Percentiles rank a stretch among this genome's conserved stretches.
Evolutionary conservation across 2,888 invertebrate species (phyloP).

Genomic region (Lochmaea crataegi): DNA sequence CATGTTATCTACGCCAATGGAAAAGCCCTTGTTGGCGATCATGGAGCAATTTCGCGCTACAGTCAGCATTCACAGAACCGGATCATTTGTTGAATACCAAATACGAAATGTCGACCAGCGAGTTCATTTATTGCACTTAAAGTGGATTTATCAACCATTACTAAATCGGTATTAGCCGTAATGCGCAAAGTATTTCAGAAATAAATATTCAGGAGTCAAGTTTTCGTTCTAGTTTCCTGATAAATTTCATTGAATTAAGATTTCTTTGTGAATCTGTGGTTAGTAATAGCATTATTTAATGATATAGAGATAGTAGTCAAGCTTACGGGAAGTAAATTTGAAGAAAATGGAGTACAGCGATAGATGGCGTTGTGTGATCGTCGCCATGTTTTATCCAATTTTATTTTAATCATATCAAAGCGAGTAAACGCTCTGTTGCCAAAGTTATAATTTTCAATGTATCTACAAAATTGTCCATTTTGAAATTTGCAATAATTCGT

Average conservation of each 20-base stretch:
- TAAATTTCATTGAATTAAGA: constrained; percentile 1
- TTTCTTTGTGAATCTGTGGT: neutral
- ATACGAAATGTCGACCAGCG: constrained; percentile 39
- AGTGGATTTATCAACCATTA: constrained; percentile 49
- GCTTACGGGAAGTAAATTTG: no score
- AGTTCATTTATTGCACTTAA: constrained; percentile 45
- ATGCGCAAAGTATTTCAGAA: constrained; percentile 23
- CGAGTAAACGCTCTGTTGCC: no score
- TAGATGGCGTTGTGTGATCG: no score
- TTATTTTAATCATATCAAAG: no score
- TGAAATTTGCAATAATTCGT: no score
- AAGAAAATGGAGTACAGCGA: no score
- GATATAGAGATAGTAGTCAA: no score
- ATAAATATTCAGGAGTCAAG: constrained; percentile 13
- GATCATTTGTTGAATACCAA: constrained; percentile 53
- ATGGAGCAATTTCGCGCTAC: constrained; percentile 54
- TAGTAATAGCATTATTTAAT: no score
- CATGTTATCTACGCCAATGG: constrained; percentile 18
- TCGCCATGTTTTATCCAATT: no score
- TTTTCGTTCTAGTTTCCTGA: neutral
- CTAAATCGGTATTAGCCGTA: constrained; percentile 19
- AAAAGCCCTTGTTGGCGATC: constrained; percentile 36
- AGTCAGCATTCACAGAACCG: constrained; percentile 55
- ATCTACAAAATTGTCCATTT: no score
- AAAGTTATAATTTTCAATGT: no score